A percentile compares a stretch with the other conserved stretches of the same genome.
These are phyloP conservation scores for Quiscalus mexicanus DNA, from an alignment of 2,113 vertebrate genomes.

Conservation along the genomic window DNA sequence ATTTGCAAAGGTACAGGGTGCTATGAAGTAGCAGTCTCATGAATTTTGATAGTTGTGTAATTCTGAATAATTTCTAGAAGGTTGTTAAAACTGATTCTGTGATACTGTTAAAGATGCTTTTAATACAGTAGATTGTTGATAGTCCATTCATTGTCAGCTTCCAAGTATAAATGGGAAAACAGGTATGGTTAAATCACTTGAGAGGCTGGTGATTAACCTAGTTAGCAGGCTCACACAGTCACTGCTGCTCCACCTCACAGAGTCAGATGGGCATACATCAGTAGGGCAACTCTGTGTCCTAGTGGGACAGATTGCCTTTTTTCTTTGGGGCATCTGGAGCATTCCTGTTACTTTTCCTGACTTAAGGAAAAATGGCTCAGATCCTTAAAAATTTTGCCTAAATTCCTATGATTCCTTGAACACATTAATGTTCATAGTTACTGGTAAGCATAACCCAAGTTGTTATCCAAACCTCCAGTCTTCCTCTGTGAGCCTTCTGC, in stretches of 20 bases:
- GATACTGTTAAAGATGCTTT: not conserved
- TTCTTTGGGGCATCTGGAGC: not conserved
- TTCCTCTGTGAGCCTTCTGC: not conserved
- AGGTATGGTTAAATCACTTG: conserved; percentile 8
- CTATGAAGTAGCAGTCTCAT: conserved; percentile 27
- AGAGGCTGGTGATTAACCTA: conserved; percentile 30
- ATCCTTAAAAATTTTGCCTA: not conserved
- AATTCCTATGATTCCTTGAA: not conserved
- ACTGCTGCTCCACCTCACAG: not conserved
- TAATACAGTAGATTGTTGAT: not conserved
- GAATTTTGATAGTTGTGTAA: conserved; percentile 62
- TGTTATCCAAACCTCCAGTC: not conserved
- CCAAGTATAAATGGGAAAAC: conserved; percentile 15
- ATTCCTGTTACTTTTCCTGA: not conserved
- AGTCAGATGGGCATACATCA: not conserved
- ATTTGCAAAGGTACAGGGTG: conserved; percentile 11
- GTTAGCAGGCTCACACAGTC: not conserved
- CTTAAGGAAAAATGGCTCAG: not conserved
- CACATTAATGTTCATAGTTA: not conserved
- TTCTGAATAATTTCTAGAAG: conserved; percentile 11
- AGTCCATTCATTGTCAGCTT: conserved; percentile 25
- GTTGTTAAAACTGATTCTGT: not conserved
- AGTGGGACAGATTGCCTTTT: not conserved
- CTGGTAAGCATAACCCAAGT: not conserved
- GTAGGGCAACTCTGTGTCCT: not conserved